phyloP scores from a whole-genome alignment of 1,140 invertebrate species.

The Brachionus calyciflorus region DNA sequence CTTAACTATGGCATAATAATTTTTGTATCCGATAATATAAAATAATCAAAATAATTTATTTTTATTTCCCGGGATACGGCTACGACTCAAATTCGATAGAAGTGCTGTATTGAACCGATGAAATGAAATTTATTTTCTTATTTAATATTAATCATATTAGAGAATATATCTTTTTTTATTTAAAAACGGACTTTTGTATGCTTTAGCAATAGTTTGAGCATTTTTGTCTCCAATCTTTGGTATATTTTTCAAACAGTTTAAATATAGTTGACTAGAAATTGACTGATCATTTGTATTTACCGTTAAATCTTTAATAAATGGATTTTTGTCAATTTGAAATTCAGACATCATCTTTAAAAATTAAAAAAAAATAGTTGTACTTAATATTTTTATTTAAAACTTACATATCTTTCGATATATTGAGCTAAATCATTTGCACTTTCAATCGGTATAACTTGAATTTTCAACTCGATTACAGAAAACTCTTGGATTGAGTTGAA shows the following conservation, averaged over 20 bases:
- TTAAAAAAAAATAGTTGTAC: background rate
- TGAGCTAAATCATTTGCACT: constrained; percentile 1
- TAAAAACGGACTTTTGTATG: constrained; percentile 46
- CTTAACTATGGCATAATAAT: background rate
- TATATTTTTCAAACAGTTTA: constrained; percentile 37
- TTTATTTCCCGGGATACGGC: too few species aligned
- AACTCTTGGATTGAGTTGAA: constrained; percentile 40
- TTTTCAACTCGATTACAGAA: constrained; percentile 31
- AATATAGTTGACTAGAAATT: background rate
- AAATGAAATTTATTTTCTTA: too few species aligned
- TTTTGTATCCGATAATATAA: too few species aligned
- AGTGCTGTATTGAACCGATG: too few species aligned
- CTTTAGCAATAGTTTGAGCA: background rate
- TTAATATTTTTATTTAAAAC: background rate
- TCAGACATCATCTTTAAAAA: constrained; percentile 22
- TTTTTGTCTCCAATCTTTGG: constrained; percentile 45
- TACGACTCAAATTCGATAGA: too few species aligned
- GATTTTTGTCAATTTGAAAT: constrained; percentile 38
- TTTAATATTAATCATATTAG: too few species aligned
- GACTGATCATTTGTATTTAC: background rate
- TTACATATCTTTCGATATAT: constrained; percentile 27
- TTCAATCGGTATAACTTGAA: constrained; percentile 32
- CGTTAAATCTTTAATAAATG: constrained; percentile 33
- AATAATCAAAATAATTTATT: too few species aligned
- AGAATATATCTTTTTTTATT: too few species aligned